Evolutionary conservation across 2,113 vertebrate genomes (phyloP).

Genomic region (Myxocyprinus asiaticus): DNA sequence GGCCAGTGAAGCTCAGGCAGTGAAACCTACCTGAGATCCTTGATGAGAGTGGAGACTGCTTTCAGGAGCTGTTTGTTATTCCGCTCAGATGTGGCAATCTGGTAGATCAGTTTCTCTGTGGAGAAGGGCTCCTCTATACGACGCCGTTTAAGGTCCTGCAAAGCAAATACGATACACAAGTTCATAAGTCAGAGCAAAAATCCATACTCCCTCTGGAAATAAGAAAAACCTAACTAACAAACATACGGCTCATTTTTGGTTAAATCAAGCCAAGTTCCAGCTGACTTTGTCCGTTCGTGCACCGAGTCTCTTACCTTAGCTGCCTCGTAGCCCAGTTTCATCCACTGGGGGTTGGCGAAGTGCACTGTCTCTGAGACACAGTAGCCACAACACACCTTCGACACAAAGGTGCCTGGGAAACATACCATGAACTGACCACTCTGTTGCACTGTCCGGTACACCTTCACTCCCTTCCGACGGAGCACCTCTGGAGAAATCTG

Average conservation of each 20-base stretch:
- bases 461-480: conserved; percentile 85
- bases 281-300: not conserved
- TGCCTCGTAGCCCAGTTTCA: conserved; percentile 86
- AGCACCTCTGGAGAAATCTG: conserved; percentile 91
- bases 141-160: conserved; percentile 85
- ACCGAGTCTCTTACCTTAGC: conserved; percentile 79
- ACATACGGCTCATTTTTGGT: not conserved
- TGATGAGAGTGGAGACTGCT: conserved; percentile 82
- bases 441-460: conserved; percentile 88
- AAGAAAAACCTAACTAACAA: not conserved
- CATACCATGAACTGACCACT: conserved; percentile 88
- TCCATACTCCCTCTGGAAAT: not conserved
- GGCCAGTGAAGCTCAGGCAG: too few relatives aligned
- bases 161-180: conserved; percentile 10
- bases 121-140: conserved; percentile 88
- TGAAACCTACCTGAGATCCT: conserved; percentile 83
- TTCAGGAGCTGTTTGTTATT: conserved; percentile 83
- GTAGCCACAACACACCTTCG: conserved; percentile 91
- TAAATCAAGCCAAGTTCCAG: conserved; percentile 13
- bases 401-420: conserved; percentile 89
- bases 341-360: conserved; percentile 92
- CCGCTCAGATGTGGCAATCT: conserved; percentile 85
- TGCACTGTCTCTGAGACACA: conserved; percentile 91
- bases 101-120: conserved; percentile 89
- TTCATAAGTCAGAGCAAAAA: not conserved